Conservation (phyloP, 2,113 vertebrate genomes). For the Carettochelys insculpta region DNA sequence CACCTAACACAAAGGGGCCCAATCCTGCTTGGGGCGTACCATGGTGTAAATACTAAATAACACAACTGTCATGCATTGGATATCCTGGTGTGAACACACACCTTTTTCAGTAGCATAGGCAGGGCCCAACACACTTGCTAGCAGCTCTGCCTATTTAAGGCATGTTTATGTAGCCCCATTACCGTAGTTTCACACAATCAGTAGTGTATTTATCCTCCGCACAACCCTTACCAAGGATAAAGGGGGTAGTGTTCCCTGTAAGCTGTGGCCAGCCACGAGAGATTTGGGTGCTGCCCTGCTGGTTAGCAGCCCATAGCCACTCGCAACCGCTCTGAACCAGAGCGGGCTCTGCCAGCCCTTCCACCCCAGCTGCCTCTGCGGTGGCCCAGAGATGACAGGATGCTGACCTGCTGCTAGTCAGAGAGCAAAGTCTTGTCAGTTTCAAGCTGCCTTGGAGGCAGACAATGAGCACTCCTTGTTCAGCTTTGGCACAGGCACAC, state of each 20-base stretch:
- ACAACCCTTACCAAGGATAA: neutral
- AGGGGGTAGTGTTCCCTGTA: too few relatives aligned
- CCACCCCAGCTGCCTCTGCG: neutral
- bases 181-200: neutral
- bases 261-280: too few relatives aligned
- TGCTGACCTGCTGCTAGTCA: neutral
- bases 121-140: neutral
- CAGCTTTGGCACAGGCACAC: neutral
- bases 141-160: neutral
- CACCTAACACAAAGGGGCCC: too few relatives aligned
- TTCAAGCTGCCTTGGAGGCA: neutral
- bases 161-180: neutral
- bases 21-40: neutral
- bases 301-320: too few relatives aligned
- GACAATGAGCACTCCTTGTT: neutral
- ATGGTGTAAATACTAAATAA: neutral
- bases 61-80: neutral
- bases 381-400: neutral
- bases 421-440: neutral
- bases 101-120: neutral
- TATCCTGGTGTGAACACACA: neutral
- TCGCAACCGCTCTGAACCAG: neutral
- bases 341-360: rapidly evolving
- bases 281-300: too few relatives aligned
- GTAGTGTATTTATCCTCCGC: neutral